These are phyloP conservation scores for Coelogynopora nodosa DNA, from an alignment of 2,888 invertebrate genomes.

Conservation along the genomic window DNA sequence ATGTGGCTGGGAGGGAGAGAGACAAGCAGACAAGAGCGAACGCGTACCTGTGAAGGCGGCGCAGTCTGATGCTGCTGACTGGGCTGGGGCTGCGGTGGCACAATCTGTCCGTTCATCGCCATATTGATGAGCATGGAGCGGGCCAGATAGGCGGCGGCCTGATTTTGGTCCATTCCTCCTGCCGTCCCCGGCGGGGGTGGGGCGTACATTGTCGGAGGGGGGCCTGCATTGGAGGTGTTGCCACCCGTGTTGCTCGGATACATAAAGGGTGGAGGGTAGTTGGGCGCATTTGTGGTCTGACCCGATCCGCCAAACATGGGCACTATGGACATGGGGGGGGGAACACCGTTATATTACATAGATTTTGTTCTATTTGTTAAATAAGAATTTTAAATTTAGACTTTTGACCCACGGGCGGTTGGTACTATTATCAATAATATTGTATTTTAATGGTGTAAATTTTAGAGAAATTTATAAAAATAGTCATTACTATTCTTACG, in stretches of 20 bases:
- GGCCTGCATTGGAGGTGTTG: too few relatives aligned
- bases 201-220: neutral
- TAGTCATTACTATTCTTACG: too few relatives aligned
- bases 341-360: neutral
- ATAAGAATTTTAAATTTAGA: neutral
- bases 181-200: neutral
- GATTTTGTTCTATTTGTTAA: neutral
- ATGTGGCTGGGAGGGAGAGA: too few relatives aligned
- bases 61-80: neutral
- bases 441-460: too few relatives aligned
- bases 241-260: neutral
- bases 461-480: too few relatives aligned
- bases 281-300: neutral
- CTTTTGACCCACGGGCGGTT: neutral
- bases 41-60: too few relatives aligned
- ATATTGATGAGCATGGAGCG: neutral
- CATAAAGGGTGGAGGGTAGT: neutral
- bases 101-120: conserved; percentile 5
- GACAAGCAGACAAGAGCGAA: too few relatives aligned
- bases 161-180: neutral
- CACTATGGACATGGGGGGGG: neutral
- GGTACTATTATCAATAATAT: neutral
- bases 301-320: neutral
- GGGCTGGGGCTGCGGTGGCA: neutral
- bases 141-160: neutral